phyloP scores from a whole-genome alignment of 2,888 invertebrate species.

The Loripinus fragilis region DNA sequence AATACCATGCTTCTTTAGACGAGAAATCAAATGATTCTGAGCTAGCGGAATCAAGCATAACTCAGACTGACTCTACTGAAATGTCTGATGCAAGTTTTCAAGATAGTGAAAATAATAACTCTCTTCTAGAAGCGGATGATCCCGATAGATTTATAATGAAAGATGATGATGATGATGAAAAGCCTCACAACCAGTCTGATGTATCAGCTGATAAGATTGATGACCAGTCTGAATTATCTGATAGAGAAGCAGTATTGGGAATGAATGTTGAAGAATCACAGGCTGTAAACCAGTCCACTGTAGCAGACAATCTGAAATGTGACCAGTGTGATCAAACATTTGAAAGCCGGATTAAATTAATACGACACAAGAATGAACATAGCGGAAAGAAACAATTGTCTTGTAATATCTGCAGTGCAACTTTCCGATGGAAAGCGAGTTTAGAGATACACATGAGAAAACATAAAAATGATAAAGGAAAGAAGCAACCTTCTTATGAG shows the following conservation, averaged over 20 bases:
- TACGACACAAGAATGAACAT: conserved; percentile 10
- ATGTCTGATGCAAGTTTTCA: not conserved
- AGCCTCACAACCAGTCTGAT: not conserved
- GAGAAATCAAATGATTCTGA: conserved; percentile 2
- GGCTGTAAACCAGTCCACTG: not conserved
- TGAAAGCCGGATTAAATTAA: conserved; percentile 8
- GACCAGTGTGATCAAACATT: conserved; percentile 6
- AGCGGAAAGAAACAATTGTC: not conserved
- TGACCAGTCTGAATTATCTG: not conserved
- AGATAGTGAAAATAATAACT: not conserved
- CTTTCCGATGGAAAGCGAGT: conserved; percentile 53
- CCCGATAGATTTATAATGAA: not conserved
- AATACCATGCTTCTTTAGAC: not conserved
- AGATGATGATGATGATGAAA: not conserved
- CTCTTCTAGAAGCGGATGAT: not conserved
- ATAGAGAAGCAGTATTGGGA: not conserved
- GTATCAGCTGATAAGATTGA: not conserved
- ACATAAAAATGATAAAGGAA: conserved; percentile 44
- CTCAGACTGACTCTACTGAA: not conserved
- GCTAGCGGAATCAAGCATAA: not conserved
- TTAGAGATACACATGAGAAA: conserved; percentile 54
- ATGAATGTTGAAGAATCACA: not conserved
- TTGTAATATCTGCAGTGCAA: conserved; percentile 23
- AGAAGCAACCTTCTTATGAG: conserved; percentile 3
- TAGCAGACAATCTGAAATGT: not conserved